phyloP scores from a whole-genome alignment of 2,888 invertebrate species.

The Zele albiditarsus region DNA sequence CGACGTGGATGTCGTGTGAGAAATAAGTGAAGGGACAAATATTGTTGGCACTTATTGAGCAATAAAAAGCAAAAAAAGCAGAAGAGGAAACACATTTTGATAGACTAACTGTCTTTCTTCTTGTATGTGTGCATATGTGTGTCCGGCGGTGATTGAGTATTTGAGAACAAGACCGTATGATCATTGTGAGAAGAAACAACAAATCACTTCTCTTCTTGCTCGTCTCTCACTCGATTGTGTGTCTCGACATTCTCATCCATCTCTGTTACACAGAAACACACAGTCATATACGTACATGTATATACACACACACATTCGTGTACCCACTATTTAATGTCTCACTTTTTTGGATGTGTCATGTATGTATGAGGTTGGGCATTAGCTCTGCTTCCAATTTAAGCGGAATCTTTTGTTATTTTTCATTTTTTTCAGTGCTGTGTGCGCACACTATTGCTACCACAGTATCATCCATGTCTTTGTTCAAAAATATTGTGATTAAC shows the following conservation, averaged over 20 bases:
- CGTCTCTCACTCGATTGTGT: neutral
- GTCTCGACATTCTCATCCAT: neutral
- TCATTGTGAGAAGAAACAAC: conserved; percentile 10
- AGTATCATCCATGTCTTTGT: conserved; percentile 59
- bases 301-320: neutral
- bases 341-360: conserved; percentile 2
- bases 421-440: neutral
- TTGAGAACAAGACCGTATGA: conserved; percentile 35
- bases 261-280: neutral
- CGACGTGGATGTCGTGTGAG: conserved; percentile 53
- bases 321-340: neutral
- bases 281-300: neutral
- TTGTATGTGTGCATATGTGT: neutral
- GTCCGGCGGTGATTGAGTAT: neutral
- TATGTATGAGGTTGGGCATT: conserved; percentile 6
- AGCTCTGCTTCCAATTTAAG: neutral
- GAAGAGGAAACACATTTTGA: conserved; percentile 8
- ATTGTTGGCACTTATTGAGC: conserved; percentile 37
- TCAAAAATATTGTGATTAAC: conserved; percentile 21
- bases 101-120: conserved; percentile 29
- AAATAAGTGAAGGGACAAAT: conserved; percentile 34
- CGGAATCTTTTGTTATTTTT: conserved; percentile 12
- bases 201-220: neutral
- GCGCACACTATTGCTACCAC: neutral
- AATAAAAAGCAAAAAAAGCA: conserved; percentile 8